phyloP scores from a whole-genome alignment of 2,797 vertebrate species.

The Molossus molossus region DNA sequence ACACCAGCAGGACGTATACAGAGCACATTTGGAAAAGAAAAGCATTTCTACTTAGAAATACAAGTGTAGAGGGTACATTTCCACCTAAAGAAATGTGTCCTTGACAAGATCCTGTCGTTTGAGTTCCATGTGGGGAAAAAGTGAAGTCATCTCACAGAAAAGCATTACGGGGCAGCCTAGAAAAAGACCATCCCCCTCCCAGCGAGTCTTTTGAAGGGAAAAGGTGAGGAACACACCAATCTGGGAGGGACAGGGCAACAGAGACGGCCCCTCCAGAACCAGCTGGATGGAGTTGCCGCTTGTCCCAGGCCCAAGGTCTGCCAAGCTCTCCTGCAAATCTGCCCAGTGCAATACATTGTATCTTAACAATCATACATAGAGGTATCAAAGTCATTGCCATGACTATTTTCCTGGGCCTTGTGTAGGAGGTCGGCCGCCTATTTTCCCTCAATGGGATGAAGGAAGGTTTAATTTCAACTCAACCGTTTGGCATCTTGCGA shows the following conservation, averaged over 20 bases:
- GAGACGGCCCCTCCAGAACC: neutral
- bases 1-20: neutral
- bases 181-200: neutral
- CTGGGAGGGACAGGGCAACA: too few species aligned
- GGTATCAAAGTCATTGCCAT: neutral
- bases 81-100: fast-evolving
- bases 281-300: fast-evolving
- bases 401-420: neutral
- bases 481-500: neutral
- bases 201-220: neutral
- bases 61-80: neutral
- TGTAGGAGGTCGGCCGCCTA: neutral
- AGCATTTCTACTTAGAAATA: neutral
- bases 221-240: fast-evolving
- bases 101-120: neutral
- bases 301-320: fast-evolving
- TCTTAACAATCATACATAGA: neutral
- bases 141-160: neutral
- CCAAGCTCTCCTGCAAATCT: neutral
- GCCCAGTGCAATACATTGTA: fast-evolving
- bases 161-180: neutral
- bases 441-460: neutral
- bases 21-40: neutral
- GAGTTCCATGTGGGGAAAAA: fast-evolving
- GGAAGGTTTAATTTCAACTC: neutral